These are phyloP conservation scores for Elegia similella DNA, from an alignment of 2,888 invertebrate species.

Conservation along the genomic window DNA sequence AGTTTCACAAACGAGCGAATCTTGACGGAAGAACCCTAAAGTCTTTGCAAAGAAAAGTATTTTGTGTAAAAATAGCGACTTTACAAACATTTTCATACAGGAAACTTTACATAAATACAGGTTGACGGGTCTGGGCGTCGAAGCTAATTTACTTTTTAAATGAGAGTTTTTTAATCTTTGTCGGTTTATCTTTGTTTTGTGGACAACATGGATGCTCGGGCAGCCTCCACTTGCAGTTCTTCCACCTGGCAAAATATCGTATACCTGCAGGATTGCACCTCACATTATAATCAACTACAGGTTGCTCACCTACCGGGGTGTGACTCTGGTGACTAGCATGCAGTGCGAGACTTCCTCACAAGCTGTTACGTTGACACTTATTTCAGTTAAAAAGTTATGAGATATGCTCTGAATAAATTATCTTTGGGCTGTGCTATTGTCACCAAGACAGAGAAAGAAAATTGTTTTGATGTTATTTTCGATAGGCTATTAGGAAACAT, in stretches of 20 bases:
- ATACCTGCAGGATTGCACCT: conserved; percentile 85
- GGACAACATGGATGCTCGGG: conserved; percentile 85
- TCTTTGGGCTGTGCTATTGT: conserved; percentile 32
- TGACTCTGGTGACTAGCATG: conserved; percentile 54
- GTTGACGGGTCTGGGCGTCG: conserved; percentile 58
- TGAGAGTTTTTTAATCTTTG: conserved; percentile 74
- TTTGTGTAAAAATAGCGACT: conserved; percentile 77
- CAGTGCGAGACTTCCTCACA: conserved; percentile 39
- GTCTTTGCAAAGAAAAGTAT: conserved; percentile 59
- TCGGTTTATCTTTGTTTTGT: conserved; percentile 81
- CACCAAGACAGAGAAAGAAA: conserved; percentile 25
- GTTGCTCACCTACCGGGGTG: conserved; percentile 63
- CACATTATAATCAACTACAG: conserved; percentile 79
- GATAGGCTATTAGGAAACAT: conserved; percentile 34
- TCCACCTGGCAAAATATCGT: conserved; percentile 93
- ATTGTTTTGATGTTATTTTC: conserved; percentile 13
- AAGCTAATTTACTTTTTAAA: conserved; percentile 77
- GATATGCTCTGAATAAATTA: conserved; percentile 17
- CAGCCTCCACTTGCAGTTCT: conserved; percentile 90
- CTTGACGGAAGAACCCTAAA: conserved; percentile 65
- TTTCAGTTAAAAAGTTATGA: conserved; percentile 13
- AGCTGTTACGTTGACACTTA: conserved; percentile 25
- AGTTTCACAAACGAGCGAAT: conserved; percentile 66
- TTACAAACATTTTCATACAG: conserved; percentile 69
- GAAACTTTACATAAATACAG: conserved; percentile 72